Evolutionary conservation across 2,888 invertebrate species (phyloP).

Genomic region (Stenodema calcarata): DNA sequence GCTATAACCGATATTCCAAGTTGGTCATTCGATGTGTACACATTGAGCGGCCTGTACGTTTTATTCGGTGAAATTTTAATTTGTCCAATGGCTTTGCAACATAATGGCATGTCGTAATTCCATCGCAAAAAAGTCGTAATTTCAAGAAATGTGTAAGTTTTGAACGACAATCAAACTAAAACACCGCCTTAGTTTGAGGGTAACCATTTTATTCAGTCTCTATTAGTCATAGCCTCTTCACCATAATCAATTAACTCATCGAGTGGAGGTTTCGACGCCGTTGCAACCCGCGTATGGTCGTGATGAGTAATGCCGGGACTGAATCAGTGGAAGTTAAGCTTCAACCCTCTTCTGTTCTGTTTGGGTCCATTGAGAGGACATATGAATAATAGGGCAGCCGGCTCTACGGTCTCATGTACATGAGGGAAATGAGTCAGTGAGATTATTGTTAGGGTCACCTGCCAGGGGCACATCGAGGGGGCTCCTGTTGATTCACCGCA

Average conservation of each 20-base stretch:
- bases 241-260: background rate
- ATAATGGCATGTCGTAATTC: too few species aligned
- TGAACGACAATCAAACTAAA: too few species aligned
- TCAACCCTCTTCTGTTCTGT: background rate
- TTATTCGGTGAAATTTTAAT: too few species aligned
- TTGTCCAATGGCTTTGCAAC: too few species aligned
- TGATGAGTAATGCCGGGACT: background rate
- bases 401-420: conserved; percentile 6
- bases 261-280: background rate
- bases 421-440: conserved; percentile 30
- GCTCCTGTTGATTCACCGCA: conserved; percentile 10
- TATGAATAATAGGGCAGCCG: conserved; percentile 11
- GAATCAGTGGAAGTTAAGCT: background rate
- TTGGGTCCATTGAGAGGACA: background rate
- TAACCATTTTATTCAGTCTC: too few species aligned
- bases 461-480: background rate
- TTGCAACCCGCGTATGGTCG: background rate
- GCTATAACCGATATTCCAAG: too few species aligned
- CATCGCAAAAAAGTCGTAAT: too few species aligned
- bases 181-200: too few species aligned
- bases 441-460: conserved; percentile 16
- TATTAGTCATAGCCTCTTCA: too few species aligned
- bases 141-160: too few species aligned
- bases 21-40: too few species aligned
- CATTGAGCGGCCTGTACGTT: too few species aligned